Evolutionary conservation across 2,113 vertebrate species (phyloP), one percentile per base, ranked within the genome.

Genomic region (Blennius ocellaris): DNA sequence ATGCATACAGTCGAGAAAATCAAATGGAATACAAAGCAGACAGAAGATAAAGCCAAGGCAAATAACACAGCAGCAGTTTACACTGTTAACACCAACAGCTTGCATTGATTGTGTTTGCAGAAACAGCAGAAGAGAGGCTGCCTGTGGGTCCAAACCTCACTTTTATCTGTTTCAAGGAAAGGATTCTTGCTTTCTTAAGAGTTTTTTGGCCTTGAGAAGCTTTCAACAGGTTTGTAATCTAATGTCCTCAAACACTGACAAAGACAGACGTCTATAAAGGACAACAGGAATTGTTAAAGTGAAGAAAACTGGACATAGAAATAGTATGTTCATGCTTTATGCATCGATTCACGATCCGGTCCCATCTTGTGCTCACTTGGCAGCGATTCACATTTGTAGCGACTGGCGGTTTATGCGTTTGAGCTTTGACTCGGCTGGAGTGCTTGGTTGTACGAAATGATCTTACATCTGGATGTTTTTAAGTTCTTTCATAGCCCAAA

Each of bases 91-190:
- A 55, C n/a, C 44, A 16, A 41, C 41, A 48, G 37, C 55, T 85
- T 78, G 71, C 81, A 76, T 57, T 84, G 61, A 81, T 86, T 87
- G 41, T 17, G 56, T 60, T 75, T 51, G 49, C 16, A 52, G 44
- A 45, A 49, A 17, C 47, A 15, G 49, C 17, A 9, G 38, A 60
- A 2, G 15, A 47, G 48, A 21, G 17, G 40, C 49, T 17, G 41
- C 40, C 40, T 52, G 53, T 9, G 50, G 45, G 21, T 63, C 21
- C 21, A 75, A 8, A 1, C 47, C 30, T 43, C 11, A 17, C 21
- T 21, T 30, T 12, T 17, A 7, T 12, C 11, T 53, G 11, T 55
- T 41, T 44, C 21, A 41, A 14, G 40, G 11, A 56, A 49, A 6
- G 7, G 12, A 47, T 59, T 41, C 43, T 66, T 37, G 37, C 9